phyloP scores from a whole-genome alignment of 37 sponge, comb jelly and placozoan species.

The Petrosia ficiformis region DNA sequence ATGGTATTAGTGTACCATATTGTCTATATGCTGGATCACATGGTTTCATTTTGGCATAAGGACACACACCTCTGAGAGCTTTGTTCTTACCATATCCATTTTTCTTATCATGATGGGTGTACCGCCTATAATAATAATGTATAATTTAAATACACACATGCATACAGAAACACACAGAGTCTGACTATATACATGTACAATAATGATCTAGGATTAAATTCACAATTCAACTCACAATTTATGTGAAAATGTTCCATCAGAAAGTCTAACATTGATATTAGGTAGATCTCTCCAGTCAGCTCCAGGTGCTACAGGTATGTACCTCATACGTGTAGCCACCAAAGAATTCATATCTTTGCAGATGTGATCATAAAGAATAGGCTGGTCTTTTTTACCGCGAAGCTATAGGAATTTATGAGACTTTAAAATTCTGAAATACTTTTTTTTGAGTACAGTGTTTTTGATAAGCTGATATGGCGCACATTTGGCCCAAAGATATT shows the following conservation, averaged over 20 bases:
- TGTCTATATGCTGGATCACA: slow-evolving; percentile 90
- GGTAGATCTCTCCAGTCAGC: slow-evolving; percentile 96
- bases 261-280: slow-evolving; percentile 71
- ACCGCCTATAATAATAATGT: slow-evolving; percentile 33
- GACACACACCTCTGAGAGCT: slow-evolving; percentile 74
- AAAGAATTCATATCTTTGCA: slow-evolving; percentile 97
- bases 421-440: not conserved
- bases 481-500: no score
- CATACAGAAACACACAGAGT: no score
- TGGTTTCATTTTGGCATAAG: slow-evolving; percentile 68
- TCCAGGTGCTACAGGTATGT: slow-evolving; percentile 85
- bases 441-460: no score
- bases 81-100: slow-evolving; percentile 58
- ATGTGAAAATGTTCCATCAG: slow-evolving; percentile 77
- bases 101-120: slow-evolving; percentile 76
- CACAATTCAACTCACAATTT: slow-evolving; percentile 72
- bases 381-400: slow-evolving; percentile 62
- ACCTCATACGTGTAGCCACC: slow-evolving; percentile 78
- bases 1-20: slow-evolving; percentile 86
- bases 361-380: slow-evolving; percentile 82
- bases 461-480: no score
- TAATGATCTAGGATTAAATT: no score
- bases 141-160: not conserved
- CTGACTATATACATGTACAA: no score
- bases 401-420: slow-evolving; percentile 25